phyloP scores from a whole-genome alignment of 2,113 vertebrate genomes.

The Plecotus auritus region DNA sequence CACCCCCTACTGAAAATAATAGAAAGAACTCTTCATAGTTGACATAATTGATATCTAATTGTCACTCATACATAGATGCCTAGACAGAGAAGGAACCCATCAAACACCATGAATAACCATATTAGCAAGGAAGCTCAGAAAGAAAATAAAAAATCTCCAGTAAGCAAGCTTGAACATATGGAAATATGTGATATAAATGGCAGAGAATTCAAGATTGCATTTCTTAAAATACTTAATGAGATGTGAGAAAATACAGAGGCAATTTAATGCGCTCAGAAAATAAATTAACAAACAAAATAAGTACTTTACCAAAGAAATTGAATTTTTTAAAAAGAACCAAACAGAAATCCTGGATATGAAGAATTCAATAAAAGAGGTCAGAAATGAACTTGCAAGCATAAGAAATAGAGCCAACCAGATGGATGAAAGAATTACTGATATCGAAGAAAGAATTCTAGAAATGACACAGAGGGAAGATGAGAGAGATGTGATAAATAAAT shows the following conservation, averaged over 20 bases:
- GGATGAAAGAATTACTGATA: not conserved
- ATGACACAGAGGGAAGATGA: not conserved
- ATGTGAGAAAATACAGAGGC: not conserved
- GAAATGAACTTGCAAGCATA: not conserved
- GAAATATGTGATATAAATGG: not conserved
- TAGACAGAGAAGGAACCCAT: not conserved
- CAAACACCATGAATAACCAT: not conserved
- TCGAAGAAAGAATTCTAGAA: not conserved
- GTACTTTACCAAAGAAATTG: not conserved
- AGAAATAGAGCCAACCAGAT: not conserved
- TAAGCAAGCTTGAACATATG: not conserved
- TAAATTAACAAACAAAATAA: not conserved
- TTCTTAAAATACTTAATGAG: not conserved
- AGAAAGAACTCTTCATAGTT: not conserved
- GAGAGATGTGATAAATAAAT: not conserved
- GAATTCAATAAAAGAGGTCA: not conserved
- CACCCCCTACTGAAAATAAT: not conserved
- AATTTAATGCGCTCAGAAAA: not conserved
- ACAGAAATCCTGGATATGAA: not conserved
- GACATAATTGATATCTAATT: not conserved
- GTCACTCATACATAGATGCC: not conserved
- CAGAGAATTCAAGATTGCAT: not conserved
- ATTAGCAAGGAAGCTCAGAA: not conserved
- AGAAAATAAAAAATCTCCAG: not conserved
- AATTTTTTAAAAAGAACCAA: not conserved